These are phyloP conservation scores for Coptotermes formosanus DNA, from an alignment of 1,140 invertebrate genomes.

Conservation along the genomic window DNA sequence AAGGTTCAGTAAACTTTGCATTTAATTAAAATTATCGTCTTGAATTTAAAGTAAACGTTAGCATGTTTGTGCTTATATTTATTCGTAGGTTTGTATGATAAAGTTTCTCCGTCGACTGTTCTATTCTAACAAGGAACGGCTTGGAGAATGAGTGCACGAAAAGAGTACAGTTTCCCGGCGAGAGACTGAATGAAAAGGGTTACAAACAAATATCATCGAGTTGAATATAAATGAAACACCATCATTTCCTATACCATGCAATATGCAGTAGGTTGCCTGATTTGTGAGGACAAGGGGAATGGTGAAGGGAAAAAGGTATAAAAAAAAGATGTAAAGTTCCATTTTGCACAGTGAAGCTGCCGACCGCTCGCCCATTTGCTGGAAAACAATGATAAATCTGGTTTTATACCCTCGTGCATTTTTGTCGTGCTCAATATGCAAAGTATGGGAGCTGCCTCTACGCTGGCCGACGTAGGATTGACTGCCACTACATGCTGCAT, in stretches of 20 bases:
- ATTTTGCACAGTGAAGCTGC: neutral
- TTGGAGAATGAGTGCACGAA: no score
- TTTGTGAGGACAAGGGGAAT: constrained; percentile 4
- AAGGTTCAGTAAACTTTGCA: no score
- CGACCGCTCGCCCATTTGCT: neutral
- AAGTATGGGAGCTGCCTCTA: neutral
- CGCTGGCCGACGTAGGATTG: neutral
- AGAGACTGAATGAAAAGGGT: neutral
- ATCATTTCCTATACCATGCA: constrained; percentile 16
- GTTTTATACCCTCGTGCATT: neutral
- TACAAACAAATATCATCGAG: neutral
- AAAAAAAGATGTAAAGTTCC: constrained; percentile 8
- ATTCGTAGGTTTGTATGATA: no score
- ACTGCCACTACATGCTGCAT: neutral
- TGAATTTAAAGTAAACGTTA: no score
- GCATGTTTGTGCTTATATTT: no score
- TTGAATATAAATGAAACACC: constrained; percentile 17
- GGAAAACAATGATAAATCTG: constrained; percentile 19
- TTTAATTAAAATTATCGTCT: no score
- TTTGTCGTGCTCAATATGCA: constrained; percentile 11
- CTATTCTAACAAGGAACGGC: no score
- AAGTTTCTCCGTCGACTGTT: no score
- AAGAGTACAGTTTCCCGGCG: neutral
- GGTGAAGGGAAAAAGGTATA: neutral
- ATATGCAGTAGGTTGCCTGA: neutral